Evolutionary conservation across 2,797 vertebrate species (phyloP), one percentile per base, ranked within the genome.

Genomic region (Poeciliopsis gracilis): DNA sequence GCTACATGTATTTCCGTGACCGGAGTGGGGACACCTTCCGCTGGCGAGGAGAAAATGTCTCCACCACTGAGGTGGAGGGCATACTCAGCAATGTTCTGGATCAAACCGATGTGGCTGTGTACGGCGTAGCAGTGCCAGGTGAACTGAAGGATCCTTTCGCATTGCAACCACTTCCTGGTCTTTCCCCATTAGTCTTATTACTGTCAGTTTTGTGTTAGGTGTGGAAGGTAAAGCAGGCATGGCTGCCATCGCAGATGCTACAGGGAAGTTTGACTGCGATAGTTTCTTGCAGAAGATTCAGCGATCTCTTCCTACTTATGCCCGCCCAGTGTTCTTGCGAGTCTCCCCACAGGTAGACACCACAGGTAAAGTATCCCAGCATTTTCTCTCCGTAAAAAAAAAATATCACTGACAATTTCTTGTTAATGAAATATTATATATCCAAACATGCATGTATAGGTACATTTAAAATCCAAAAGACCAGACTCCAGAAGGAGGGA

Each of bases 401-500:
- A 59, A 2, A 49, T 49, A 25, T 73, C 5, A 30, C 15, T 71
- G 0, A 53, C 36, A 16, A 75, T 74, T 80, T 47, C 4, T 66
- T 33, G 18, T 74, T 2, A 72, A 7, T 23, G 23, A 38, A 59
- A 76, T 28, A 0, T 71, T 53, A 63, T 73, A 8, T 55, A 2
- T 71, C 46, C 78, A 43, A 69, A 71, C 36, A 33, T 85, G 84
- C 46, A 57, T 49, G 0, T 7, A 2, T 77, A 98, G 97, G 97
- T 74, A 99, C 97, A 0, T 99, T 98, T 90, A 99, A 99, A 94
- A 97, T 99, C 84, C 97, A 97, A 95, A 99, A 99, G 92, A 98
- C 96, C 11, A 92, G 97, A 75, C 88, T 99, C 47, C 97, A 97
- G 91, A 96, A 87, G 30, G 97, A 99, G 81, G 96, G 96, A 73